phyloP scores from a whole-genome alignment of 2,888 invertebrate species.

The Tricholauxania praeusta region DNA sequence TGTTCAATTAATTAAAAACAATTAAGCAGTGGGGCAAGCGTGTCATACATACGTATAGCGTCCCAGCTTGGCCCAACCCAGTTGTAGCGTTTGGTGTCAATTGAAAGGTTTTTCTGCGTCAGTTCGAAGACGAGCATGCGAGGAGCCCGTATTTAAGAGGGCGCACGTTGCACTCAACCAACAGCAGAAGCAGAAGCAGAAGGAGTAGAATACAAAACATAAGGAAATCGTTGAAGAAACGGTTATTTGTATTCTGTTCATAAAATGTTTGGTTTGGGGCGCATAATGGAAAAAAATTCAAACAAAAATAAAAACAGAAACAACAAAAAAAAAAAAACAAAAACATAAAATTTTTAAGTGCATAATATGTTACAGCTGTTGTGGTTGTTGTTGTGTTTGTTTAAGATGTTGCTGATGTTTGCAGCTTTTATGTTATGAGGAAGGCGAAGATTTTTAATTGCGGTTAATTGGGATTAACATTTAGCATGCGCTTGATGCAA shows the following conservation, averaged over 20 bases:
- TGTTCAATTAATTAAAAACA: constrained; percentile 65
- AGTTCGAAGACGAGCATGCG: not conserved
- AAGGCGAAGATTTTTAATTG: constrained; percentile 57
- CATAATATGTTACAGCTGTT: not conserved
- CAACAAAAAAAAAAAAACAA: not conserved
- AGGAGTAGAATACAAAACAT: no score
- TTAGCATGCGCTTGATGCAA: constrained; percentile 21
- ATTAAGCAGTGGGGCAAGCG: constrained; percentile 61
- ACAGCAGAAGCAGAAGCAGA: no score
- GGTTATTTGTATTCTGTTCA: not conserved
- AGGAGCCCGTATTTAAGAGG: no score
- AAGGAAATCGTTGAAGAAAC: no score
- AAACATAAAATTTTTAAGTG: constrained; percentile 24
- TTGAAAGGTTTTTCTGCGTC: constrained; percentile 35
- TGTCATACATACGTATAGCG: constrained; percentile 47
- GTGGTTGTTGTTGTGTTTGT: constrained; percentile 1
- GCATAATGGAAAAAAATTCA: not conserved
- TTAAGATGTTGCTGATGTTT: constrained; percentile 21
- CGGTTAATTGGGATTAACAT: constrained; percentile 66
- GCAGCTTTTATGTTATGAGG: constrained; percentile 30
- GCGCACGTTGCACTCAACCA: not conserved
- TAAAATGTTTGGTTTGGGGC: no score
- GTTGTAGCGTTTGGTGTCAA: constrained; percentile 29
- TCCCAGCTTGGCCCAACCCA: constrained; percentile 22
- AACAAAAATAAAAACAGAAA: constrained; percentile 10